Evolutionary conservation across 2,888 invertebrate species (phyloP).

Genomic region (Rhodophaea formosa): DNA sequence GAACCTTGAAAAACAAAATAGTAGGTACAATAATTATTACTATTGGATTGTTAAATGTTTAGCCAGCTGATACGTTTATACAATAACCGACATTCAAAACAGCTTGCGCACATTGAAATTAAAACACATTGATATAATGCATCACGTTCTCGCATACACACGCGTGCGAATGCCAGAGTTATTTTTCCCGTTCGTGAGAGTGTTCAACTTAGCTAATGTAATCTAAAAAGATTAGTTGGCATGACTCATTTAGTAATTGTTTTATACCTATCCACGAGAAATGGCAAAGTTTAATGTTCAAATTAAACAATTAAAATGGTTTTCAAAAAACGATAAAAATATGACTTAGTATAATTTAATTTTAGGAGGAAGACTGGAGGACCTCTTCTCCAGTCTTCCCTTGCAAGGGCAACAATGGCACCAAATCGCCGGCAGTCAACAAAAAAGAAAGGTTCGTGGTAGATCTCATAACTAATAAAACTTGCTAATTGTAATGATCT

Average conservation of each 20-base stretch:
- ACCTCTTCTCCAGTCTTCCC: slow-evolving; percentile 29
- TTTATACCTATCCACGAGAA: neutral
- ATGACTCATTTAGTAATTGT: neutral
- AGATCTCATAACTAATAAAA: neutral
- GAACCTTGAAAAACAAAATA: slow-evolving; percentile 39
- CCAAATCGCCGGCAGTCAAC: neutral
- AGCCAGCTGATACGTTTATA: slow-evolving; percentile 54
- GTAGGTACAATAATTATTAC: slow-evolving; percentile 44
- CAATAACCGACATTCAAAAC: slow-evolving; percentile 45
- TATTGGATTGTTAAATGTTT: slow-evolving; percentile 62
- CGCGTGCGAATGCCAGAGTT: slow-evolving; percentile 17
- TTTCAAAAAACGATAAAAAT: neutral
- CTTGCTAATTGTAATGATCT: too few relatives aligned
- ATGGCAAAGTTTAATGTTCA: too few relatives aligned
- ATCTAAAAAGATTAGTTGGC: neutral
- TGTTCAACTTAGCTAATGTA: neutral
- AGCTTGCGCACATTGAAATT: slow-evolving; percentile 46
- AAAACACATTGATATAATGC: slow-evolving; percentile 47
- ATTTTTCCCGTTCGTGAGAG: slow-evolving; percentile 11
- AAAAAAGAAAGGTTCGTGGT: slow-evolving; percentile 1
- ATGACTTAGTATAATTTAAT: neutral
- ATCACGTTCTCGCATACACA: slow-evolving; percentile 26
- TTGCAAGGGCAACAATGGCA: neutral
- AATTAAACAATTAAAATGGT: too few relatives aligned
- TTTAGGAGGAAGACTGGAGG: slow-evolving; percentile 5